Evolutionary conservation across 2,888 invertebrate genomes (phyloP).

Genomic region (Epicampocera succincta): DNA sequence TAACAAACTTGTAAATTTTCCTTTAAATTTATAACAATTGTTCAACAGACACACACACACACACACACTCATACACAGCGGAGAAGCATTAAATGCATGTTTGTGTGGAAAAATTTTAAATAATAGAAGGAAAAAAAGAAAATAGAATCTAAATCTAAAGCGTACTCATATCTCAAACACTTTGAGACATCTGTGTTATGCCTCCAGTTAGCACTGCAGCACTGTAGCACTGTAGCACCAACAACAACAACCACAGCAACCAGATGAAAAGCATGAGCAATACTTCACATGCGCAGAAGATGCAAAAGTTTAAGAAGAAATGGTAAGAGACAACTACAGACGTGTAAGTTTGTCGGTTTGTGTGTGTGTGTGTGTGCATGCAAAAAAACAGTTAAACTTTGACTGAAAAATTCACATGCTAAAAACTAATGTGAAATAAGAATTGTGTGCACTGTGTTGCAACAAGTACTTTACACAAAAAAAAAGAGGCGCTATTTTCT

Average conservation of each 20-base stretch:
- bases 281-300: slow-evolving; percentile 14
- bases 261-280: slow-evolving; percentile 4
- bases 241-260: too few species aligned
- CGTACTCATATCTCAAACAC: slow-evolving; percentile 68
- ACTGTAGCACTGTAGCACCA: too few species aligned
- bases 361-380: background rate
- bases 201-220: background rate
- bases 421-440: slow-evolving; percentile 63
- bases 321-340: slow-evolving; percentile 35
- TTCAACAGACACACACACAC: too few species aligned
- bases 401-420: slow-evolving; percentile 70
- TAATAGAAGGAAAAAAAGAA: slow-evolving; percentile 25
- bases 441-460: slow-evolving; percentile 43
- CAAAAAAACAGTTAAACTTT: slow-evolving; percentile 69
- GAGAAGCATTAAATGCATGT: slow-evolving; percentile 49
- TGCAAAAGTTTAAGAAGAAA: slow-evolving; percentile 51
- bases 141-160: slow-evolving; percentile 65
- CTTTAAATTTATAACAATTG: slow-evolving; percentile 64
- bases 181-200: slow-evolving; percentile 47
- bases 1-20: slow-evolving; percentile 68
- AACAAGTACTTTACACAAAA: slow-evolving; percentile 44
- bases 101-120: background rate
- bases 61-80: too few species aligned
- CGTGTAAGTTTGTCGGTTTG: slow-evolving; percentile 14
- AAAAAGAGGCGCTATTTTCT: slow-evolving; percentile 18